A percentile compares a stretch with the other conserved stretches of the same genome.
These are phyloP conservation scores for Mus pahari DNA, from an alignment of 2,113 vertebrate species.

Conservation along the genomic window DNA sequence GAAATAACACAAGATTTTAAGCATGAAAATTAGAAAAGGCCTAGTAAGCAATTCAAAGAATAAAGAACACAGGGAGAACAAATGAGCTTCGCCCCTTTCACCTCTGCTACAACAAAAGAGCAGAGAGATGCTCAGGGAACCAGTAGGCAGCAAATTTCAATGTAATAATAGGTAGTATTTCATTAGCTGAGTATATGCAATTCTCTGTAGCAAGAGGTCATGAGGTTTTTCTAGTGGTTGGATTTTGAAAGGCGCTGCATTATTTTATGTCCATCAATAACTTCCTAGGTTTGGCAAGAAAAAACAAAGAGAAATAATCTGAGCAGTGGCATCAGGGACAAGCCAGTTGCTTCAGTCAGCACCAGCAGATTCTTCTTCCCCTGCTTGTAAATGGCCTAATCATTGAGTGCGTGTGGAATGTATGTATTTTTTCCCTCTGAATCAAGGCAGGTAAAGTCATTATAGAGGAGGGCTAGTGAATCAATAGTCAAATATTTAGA, in stretches of 20 bases:
- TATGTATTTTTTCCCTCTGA: slow-evolving; percentile 7
- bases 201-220: slow-evolving; percentile 64
- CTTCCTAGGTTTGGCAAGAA: slow-evolving; percentile 29
- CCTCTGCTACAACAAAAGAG: slow-evolving; percentile 30
- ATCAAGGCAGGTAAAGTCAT: not conserved
- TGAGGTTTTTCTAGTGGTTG: not conserved
- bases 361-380: not conserved
- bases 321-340: not conserved
- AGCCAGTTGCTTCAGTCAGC: not conserved
- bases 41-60: slow-evolving; percentile 67
- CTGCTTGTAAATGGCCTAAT: not conserved
- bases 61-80: slow-evolving; percentile 71
- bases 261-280: slow-evolving; percentile 62
- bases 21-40: slow-evolving; percentile 62
- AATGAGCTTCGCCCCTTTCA: slow-evolving; percentile 55
- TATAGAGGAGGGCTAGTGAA: not conserved
- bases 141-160: slow-evolving; percentile 60
- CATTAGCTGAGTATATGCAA: slow-evolving; percentile 31
- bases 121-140: slow-evolving; percentile 53
- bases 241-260: slow-evolving; percentile 58
- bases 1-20: slow-evolving; percentile 73
- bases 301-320: not conserved
- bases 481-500: slow-evolving; percentile 17
- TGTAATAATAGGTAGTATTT: slow-evolving; percentile 61
- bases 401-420: not conserved